Evolutionary conservation across 2,797 vertebrate genomes (phyloP).

Genomic region (Malacoraja senta): DNA sequence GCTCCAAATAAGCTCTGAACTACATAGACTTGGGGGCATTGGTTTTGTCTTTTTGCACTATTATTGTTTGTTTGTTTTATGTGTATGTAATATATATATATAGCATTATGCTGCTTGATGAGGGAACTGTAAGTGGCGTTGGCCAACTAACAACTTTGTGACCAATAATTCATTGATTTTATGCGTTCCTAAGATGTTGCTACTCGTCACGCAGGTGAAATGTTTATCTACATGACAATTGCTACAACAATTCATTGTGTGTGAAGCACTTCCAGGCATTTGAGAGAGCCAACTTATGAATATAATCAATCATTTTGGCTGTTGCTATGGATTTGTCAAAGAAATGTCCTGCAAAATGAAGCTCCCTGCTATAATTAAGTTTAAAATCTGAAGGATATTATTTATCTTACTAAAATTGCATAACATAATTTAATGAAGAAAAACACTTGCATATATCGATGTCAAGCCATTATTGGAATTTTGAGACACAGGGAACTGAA

Average conservation of each 20-base stretch:
- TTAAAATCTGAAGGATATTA: not conserved
- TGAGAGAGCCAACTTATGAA: not conserved
- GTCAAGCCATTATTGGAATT: not conserved
- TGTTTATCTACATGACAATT: slow-evolving; percentile 18
- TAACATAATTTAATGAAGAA: not conserved
- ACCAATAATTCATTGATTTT: not conserved
- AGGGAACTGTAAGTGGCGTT: too few species aligned
- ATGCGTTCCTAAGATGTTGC: not conserved
- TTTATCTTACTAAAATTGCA: not conserved
- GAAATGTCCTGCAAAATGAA: not conserved
- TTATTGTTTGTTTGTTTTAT: too few species aligned
- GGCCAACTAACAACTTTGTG: not conserved
- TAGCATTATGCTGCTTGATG: not conserved
- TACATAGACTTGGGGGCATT: too few species aligned
- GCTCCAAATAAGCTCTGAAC: too few species aligned
- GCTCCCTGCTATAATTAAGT: not conserved
- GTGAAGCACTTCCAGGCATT: not conserved
- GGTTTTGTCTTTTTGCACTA: too few species aligned
- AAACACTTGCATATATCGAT: not conserved
- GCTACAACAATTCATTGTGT: not conserved
- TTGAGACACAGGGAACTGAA: not conserved
- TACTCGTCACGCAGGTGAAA: not conserved
- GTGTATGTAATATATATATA: not conserved
- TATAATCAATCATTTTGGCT: not conserved
- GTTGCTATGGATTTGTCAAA: not conserved